phyloP scores from a whole-genome alignment of 2,888 invertebrate species.

The Hofmannophila pseudospretella region DNA sequence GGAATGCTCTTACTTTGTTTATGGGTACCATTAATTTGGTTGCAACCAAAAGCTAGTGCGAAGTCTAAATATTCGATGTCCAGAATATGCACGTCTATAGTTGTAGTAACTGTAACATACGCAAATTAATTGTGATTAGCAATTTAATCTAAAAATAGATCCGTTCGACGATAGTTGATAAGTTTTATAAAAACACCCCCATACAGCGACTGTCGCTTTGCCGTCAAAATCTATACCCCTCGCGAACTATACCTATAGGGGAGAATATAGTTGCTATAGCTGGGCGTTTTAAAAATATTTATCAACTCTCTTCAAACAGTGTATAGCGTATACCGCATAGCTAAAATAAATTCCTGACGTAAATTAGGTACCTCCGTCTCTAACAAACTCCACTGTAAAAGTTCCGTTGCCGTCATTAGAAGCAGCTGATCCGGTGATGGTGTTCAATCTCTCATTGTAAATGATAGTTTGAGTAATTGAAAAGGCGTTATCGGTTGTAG shows the following conservation, averaged over 20 bases:
- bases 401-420: slow-evolving; percentile 38
- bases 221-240: no score
- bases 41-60: slow-evolving; percentile 81
- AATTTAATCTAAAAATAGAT: no score
- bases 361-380: slow-evolving; percentile 34
- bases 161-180: no score
- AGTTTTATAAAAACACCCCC: no score
- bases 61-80: slow-evolving; percentile 80
- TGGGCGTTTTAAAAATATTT: no score
- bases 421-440: slow-evolving; percentile 25
- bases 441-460: slow-evolving; percentile 30
- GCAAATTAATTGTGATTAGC: no score
- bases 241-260: no score
- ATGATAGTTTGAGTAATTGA: slow-evolving; percentile 37
- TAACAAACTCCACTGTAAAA: slow-evolving; percentile 26
- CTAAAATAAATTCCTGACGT: not conserved
- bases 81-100: slow-evolving; percentile 74
- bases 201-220: no score
- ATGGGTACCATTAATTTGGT: slow-evolving; percentile 26
- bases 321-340: no score
- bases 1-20: slow-evolving; percentile 48
- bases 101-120: not conserved
- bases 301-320: no score
- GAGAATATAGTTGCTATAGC: no score
- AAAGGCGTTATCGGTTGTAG: slow-evolving; percentile 21